Evolutionary conservation across 2,113 vertebrate species (phyloP), one percentile per base, ranked within the genome.

Genomic region (Anoplopoma fimbria): DNA sequence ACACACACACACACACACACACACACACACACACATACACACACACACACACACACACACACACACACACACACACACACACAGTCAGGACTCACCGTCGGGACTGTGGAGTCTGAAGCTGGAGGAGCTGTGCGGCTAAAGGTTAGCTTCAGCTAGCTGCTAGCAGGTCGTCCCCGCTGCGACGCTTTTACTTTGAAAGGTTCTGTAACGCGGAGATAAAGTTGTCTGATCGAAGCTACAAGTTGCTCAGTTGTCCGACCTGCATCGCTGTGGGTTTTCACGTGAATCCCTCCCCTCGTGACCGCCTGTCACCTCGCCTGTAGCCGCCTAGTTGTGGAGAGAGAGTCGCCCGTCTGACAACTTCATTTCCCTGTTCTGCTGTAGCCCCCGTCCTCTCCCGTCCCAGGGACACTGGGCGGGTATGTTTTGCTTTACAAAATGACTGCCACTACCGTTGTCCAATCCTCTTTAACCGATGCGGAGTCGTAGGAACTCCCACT

Each of bases 291-390:
- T 49, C 31, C 10, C 15, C 57, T 82, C 61, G 47, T 76, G 51
- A 61, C 71, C 68, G 73, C n/a, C 73, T 69, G 86, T 86, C 85
- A 75, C 72, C 84, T 57, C 78, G 77, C 69, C 83, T 75, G 87
- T 88, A 74, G 80, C 77, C 73, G 83, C 70, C 87, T 84, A 57
- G 69, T 61, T 72, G 47, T 23, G 38, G 4, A 60, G 68, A 72
- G 69, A 80, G 80, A 82, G 74, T 27, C 49, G 77, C 78, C 81
- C 55, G 86, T 89, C 93, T 85, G 83, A 88, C 88, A 92, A 91
- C 92, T 94, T 94, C 88, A 92, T 93, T 93, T 93, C 92, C 92
- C 90, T 92, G 92, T 93, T 93, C 78, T 86, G 57, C 1, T 79
- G 69, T 67, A 83, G 65, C 89, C 75, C 77, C 74, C 77, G 83